Conservation (phyloP, 2,113 vertebrate species). For the Prunella fulvescens region DNA sequence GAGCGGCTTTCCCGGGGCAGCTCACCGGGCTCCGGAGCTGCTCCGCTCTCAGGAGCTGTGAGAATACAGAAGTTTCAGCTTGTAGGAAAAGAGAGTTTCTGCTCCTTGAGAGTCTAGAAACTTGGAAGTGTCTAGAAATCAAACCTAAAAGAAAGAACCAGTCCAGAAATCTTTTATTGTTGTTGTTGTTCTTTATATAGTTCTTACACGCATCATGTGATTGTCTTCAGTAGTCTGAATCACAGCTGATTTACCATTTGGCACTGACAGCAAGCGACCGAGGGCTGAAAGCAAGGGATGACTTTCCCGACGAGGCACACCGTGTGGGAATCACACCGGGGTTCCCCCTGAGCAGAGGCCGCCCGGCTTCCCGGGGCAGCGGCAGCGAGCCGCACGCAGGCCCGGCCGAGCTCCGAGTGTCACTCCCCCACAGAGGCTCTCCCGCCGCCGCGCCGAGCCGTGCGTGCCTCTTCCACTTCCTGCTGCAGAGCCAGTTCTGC, state of each 20-base stretch:
- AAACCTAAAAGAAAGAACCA: neutral
- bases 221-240: neutral
- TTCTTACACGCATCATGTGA: neutral
- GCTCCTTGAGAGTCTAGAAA: neutral
- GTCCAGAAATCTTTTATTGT: neutral
- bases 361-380: neutral
- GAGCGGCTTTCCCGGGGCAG: neutral
- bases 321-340: neutral
- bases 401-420: neutral
- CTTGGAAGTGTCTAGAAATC: neutral
- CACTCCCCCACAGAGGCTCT: conserved; percentile 22
- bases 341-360: neutral
- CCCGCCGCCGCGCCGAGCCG: neutral
- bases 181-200: neutral
- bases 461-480: conserved; percentile 63
- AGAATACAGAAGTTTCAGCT: neutral
- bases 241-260: neutral
- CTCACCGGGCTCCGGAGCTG: fast-evolving
- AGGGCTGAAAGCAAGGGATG: neutral
- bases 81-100: neutral
- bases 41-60: neutral
- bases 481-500: conserved; percentile 71
- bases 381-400: neutral
- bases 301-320: neutral
- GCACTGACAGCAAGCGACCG: neutral